Percentiles rank a stretch among this genome's conserved stretches.
These are phyloP conservation scores for Pachyramphus minor DNA, from an alignment of 2,113 vertebrate genomes.

Conservation along the genomic window DNA sequence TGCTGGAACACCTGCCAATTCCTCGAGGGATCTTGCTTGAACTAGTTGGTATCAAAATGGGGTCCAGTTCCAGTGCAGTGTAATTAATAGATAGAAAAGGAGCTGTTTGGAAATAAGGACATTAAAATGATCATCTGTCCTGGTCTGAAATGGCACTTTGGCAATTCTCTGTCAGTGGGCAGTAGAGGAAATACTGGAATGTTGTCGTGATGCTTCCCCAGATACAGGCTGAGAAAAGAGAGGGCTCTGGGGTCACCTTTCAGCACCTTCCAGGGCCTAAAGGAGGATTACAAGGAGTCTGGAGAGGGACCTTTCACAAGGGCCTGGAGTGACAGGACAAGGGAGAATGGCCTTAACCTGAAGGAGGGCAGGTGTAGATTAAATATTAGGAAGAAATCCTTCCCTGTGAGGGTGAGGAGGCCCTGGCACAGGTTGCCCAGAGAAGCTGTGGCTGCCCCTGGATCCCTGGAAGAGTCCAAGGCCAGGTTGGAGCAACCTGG, in stretches of 20 bases:
- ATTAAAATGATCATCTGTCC: not conserved
- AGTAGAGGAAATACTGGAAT: not conserved
- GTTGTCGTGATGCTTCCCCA: not conserved
- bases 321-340: not conserved
- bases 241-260: not conserved
- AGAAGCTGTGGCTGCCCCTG: not conserved
- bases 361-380: not conserved
- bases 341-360: not conserved
- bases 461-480: not conserved
- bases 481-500: rapidly evolving
- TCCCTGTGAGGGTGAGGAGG: rapidly evolving
- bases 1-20: not conserved
- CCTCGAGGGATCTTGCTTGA: not conserved
- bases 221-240: not conserved
- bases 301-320: not conserved
- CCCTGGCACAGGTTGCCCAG: not conserved
- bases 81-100: not conserved
- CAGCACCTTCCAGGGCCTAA: not conserved
- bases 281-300: not conserved
- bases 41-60: not conserved
- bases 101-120: not conserved
- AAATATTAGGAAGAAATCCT: rapidly evolving
- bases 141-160: not conserved
- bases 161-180: not conserved
- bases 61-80: not conserved